Percentiles rank a stretch among this genome's conserved stretches.
These are phyloP conservation scores for Corythaeola cristata DNA, from an alignment of 2,113 vertebrate species.

Conservation along the genomic window DNA sequence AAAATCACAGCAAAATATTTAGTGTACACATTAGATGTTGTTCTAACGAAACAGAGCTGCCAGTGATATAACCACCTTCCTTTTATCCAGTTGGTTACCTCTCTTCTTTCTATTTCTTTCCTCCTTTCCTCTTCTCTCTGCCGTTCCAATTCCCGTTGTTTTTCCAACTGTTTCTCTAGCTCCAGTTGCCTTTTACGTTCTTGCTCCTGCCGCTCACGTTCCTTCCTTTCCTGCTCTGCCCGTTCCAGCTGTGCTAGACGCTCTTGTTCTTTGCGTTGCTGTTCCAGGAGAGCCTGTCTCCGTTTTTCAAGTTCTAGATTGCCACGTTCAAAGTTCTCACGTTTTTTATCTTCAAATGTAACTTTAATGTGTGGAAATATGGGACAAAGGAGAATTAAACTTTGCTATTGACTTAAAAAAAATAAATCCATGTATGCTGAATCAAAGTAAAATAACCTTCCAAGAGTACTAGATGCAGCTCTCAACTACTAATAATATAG, in stretches of 20 bases:
- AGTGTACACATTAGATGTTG: not conserved
- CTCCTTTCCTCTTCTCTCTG: constrained; percentile 87
- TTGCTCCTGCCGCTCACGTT: constrained; percentile 91
- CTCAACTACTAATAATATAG: not conserved
- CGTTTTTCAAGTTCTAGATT: constrained; percentile 96
- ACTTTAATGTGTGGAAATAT: constrained; percentile 67
- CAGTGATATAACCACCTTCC: not conserved
- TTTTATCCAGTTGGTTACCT: constrained; percentile 74
- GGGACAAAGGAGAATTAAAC: not conserved
- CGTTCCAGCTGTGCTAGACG: constrained; percentile 89
- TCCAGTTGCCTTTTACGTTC: constrained; percentile 92
- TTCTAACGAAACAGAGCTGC: not conserved
- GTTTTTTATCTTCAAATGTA: constrained; percentile 96
- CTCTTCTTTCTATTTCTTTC: constrained; percentile 88
- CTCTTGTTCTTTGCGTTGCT: constrained; percentile 96
- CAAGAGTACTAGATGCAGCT: not conserved
- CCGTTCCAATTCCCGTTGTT: constrained; percentile 81
- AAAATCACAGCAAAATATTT: not conserved
- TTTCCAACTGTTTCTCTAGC: constrained; percentile 91
- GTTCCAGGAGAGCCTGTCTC: constrained; percentile 91
- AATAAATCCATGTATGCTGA: not conserved
- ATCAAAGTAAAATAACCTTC: not conserved
- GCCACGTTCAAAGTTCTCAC: constrained; percentile 97
- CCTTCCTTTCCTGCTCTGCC: constrained; percentile 91
- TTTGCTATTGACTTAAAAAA: not conserved